These are phyloP conservation scores for Oxytorus armatus DNA, from an alignment of 2,888 invertebrate genomes.

Conservation along the genomic window DNA sequence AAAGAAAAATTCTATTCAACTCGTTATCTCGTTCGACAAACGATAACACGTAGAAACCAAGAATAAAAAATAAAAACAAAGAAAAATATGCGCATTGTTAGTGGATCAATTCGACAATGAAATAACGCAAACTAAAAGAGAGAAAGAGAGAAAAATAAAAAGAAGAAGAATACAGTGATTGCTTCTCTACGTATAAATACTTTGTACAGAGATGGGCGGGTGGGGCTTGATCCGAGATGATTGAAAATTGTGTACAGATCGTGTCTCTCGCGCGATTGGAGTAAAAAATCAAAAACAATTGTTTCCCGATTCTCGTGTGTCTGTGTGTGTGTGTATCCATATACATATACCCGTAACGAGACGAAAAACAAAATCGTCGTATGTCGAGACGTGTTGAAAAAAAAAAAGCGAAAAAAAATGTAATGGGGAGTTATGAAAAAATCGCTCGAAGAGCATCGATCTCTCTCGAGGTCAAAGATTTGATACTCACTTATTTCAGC, in stretches of 20 bases:
- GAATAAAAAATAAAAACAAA: too few relatives aligned
- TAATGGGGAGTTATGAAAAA: constrained; percentile 74
- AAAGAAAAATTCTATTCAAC: constrained; percentile 30
- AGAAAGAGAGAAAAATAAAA: constrained; percentile 30
- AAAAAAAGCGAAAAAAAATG: constrained; percentile 60
- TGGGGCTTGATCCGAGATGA: background rate
- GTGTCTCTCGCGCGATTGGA: constrained; percentile 6
- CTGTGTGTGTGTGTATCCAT: too few relatives aligned
- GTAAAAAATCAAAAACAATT: constrained; percentile 26
- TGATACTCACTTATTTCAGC: constrained; percentile 83
- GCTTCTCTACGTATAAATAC: constrained; percentile 54
- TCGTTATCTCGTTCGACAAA: constrained; percentile 1
- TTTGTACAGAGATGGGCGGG: constrained; percentile 52
- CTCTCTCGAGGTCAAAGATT: constrained; percentile 77
- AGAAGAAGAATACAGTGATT: constrained; percentile 24
- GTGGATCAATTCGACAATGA: constrained; percentile 32
- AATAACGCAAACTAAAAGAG: constrained; percentile 20
- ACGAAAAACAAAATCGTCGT: constrained; percentile 30
- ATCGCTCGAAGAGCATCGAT: constrained; percentile 79
- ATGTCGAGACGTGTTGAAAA: too few relatives aligned
- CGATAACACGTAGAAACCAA: background rate
- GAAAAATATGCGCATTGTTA: background rate
- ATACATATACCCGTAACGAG: too few relatives aligned
- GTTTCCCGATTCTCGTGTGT: background rate
- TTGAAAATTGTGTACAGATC: constrained; percentile 44